Percentiles rank a stretch among this genome's conserved stretches.
phyloP scores from a whole-genome alignment of 2,113 vertebrate genomes.

The Enhydra lutris region DNA sequence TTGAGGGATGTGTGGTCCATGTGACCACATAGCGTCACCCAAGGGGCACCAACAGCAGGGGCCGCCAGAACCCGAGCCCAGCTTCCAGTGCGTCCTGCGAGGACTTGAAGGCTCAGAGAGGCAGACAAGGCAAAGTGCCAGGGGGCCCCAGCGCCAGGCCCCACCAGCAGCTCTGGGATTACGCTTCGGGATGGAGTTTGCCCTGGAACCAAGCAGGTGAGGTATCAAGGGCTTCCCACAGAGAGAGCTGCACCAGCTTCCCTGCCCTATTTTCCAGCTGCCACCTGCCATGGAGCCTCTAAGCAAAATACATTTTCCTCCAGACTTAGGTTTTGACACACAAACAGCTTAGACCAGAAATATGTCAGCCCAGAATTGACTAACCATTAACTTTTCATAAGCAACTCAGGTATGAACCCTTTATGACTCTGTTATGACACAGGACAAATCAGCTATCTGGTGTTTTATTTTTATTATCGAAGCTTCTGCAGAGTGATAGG shows the following conservation, averaged over 20 bases:
- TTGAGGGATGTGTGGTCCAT: not conserved
- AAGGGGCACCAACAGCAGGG: not conserved
- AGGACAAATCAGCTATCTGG: not conserved
- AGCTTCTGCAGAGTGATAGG: not conserved
- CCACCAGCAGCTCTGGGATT: not conserved
- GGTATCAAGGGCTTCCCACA: not conserved
- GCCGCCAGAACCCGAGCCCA: rapidly evolving
- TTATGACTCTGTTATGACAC: not conserved
- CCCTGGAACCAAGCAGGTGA: not conserved
- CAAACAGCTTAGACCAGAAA: slow-evolving; percentile 41
- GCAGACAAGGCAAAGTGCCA: not conserved
- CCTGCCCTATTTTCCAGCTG: not conserved
- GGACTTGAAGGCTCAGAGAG: not conserved
- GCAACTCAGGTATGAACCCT: slow-evolving; percentile 11
- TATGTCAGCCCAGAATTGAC: not conserved
- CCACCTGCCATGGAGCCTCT: not conserved
- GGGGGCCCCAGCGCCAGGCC: not conserved
- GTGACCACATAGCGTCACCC: not conserved
- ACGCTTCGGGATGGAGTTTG: not conserved
- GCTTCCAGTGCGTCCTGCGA: not conserved
- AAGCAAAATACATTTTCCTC: slow-evolving; percentile 2
- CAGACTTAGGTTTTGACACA: not conserved
- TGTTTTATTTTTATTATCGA: slow-evolving; percentile 1
- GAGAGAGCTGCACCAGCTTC: too few relatives aligned
- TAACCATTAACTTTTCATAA: slow-evolving; percentile 46